These are phyloP conservation scores for Crocodylus rhombifer DNA, from an alignment of 2,797 vertebrate genomes.

Conservation along the genomic window DNA sequence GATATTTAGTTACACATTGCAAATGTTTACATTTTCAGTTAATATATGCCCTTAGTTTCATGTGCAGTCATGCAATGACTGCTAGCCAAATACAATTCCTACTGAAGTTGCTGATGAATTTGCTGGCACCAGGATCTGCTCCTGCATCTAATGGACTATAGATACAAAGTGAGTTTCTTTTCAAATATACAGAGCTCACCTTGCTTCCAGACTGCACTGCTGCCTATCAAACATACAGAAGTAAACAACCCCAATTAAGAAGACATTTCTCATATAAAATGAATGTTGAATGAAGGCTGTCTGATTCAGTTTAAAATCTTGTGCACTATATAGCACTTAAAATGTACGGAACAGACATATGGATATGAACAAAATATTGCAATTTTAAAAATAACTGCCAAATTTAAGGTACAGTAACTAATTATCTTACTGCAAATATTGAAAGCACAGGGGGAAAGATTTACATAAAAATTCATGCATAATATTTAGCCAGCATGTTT, in stretches of 20 bases:
- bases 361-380: constrained; percentile 65
- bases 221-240: constrained; percentile 30
- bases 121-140: background rate
- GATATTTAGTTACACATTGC: background rate
- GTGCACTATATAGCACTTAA: constrained; percentile 46
- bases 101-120: background rate
- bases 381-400: constrained; percentile 58
- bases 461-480: constrained; percentile 7
- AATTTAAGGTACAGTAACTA: constrained; percentile 65
- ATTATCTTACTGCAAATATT: constrained; percentile 23
- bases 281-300: constrained; percentile 48
- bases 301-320: constrained; percentile 56
- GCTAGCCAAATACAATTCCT: background rate
- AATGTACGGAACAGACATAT: constrained; percentile 52
- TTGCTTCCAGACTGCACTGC: background rate
- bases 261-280: constrained; percentile 56
- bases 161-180: background rate
- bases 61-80: background rate
- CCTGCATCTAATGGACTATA: background rate
- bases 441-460: background rate
- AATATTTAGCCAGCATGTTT: background rate
- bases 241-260: constrained; percentile 68
- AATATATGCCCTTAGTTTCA: background rate
- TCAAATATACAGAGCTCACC: background rate
- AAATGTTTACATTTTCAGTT: background rate